Percentiles rank a stretch among this genome's conserved stretches.
phyloP scores from a whole-genome alignment of 2,888 invertebrate species.

The Stegophylla sp. region DNA sequence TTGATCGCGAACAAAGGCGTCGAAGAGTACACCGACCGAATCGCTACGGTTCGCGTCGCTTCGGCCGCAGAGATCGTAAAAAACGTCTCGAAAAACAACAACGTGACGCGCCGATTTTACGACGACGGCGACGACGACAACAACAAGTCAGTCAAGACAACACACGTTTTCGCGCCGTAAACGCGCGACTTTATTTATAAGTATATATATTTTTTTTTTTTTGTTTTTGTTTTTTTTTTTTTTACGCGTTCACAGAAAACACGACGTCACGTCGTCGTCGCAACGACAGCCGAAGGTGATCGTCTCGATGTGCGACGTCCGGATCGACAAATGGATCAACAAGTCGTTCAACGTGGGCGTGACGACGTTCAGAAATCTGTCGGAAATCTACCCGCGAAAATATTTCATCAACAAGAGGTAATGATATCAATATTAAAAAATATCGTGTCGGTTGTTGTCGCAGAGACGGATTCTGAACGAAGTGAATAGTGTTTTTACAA shows the following conservation, averaged over 20 bases:
- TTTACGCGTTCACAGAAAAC: too few species aligned
- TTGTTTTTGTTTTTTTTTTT: too few species aligned
- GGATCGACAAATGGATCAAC: slow-evolving; percentile 60
- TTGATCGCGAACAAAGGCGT: slow-evolving; percentile 22
- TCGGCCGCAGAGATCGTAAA: slow-evolving; percentile 36
- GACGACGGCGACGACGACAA: too few species aligned
- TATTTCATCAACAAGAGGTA: slow-evolving; percentile 46
- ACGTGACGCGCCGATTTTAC: slow-evolving; percentile 4
- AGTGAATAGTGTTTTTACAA: too few species aligned
- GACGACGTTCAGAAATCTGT: slow-evolving; percentile 72
- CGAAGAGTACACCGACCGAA: slow-evolving; percentile 17
- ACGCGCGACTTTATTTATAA: too few species aligned
- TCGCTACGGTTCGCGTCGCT: slow-evolving; percentile 11
- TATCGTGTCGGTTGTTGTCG: too few species aligned
- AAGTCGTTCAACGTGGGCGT: slow-evolving; percentile 65
- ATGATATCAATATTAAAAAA: too few species aligned
- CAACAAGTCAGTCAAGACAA: slow-evolving; percentile 15
- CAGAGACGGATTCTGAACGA: too few species aligned
- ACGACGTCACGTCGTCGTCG: too few species aligned
- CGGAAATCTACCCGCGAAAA: slow-evolving; percentile 69
- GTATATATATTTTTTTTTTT: too few species aligned
- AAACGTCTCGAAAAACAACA: neutral
- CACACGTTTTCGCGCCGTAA: too few species aligned
- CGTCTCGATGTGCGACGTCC: slow-evolving; percentile 40
- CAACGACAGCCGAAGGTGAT: slow-evolving; percentile 29